phyloP scores from a whole-genome alignment of 2,888 invertebrate genomes.

The Amiota mariae region DNA sequence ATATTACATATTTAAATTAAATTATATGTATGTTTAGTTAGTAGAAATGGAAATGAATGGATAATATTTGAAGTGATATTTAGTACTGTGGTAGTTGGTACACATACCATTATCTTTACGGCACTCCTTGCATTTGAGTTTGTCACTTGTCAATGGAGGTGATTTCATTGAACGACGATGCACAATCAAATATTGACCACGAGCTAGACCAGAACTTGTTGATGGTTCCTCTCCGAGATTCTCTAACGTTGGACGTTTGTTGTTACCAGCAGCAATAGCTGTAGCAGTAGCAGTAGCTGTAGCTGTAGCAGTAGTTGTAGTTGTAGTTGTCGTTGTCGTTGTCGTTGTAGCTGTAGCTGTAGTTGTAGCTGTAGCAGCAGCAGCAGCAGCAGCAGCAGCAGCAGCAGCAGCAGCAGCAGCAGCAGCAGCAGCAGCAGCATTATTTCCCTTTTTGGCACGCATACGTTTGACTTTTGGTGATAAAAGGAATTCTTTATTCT shows the following conservation, averaged over 20 bases:
- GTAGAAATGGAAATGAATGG: background rate
- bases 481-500: slow-evolving; percentile 61
- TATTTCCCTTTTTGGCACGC: slow-evolving; percentile 54
- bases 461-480: slow-evolving; percentile 69
- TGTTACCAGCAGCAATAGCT: slow-evolving; percentile 43
- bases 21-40: too few relatives aligned
- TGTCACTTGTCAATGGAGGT: slow-evolving; percentile 53
- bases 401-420: too few relatives aligned
- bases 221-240: slow-evolving; percentile 31
- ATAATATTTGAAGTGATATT: background rate
- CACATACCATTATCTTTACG: slow-evolving; percentile 58
- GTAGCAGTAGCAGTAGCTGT: too few relatives aligned
- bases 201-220: background rate
- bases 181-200: background rate
- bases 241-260: slow-evolving; percentile 43
- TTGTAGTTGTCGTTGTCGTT: too few relatives aligned
- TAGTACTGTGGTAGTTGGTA: too few relatives aligned
- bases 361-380: too few relatives aligned
- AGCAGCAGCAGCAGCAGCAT: slow-evolving; percentile 33
- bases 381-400: too few relatives aligned
- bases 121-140: slow-evolving; percentile 64
- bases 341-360: too few relatives aligned
- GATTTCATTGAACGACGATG: background rate
- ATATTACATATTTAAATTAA: background rate
- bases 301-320: too few relatives aligned